Conservation (phyloP, 2,888 invertebrate species). For the Philonicus albiceps region DNA sequence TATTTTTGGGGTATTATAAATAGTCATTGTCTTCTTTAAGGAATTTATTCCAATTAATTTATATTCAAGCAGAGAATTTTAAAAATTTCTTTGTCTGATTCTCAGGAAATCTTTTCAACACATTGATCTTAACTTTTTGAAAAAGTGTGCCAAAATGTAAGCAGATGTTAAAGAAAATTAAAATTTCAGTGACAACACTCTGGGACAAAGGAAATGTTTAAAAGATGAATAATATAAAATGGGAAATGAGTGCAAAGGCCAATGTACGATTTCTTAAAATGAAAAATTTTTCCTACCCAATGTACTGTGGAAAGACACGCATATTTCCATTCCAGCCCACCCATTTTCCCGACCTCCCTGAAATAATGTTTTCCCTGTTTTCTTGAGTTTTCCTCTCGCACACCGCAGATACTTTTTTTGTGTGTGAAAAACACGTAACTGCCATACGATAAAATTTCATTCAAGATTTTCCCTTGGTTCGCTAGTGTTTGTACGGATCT, state of each 20-base stretch:
- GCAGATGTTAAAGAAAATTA: neutral
- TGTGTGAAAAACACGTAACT: neutral
- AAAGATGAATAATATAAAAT: neutral
- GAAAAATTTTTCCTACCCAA: neutral
- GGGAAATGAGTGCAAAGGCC: neutral
- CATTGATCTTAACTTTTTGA: neutral
- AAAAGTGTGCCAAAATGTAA: neutral
- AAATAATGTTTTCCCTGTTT: neutral
- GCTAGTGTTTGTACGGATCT: neutral
- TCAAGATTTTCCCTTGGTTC: neutral
- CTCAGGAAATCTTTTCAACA: neutral
- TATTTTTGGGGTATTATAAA: neutral
- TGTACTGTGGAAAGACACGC: slow-evolving; percentile 15
- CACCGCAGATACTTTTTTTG: neutral
- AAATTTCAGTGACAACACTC: neutral
- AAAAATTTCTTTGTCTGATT: neutral
- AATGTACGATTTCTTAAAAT: neutral
- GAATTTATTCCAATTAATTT: neutral
- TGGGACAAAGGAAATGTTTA: neutral
- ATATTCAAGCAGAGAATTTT: neutral
- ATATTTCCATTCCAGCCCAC: slow-evolving; percentile 20
- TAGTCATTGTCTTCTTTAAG: neutral
- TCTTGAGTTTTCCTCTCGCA: neutral
- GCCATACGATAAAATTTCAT: slow-evolving; percentile 10
- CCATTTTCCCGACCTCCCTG: neutral